Evolutionary conservation across 2,888 invertebrate species (phyloP).

Genomic region (Dendrolimus pini): DNA sequence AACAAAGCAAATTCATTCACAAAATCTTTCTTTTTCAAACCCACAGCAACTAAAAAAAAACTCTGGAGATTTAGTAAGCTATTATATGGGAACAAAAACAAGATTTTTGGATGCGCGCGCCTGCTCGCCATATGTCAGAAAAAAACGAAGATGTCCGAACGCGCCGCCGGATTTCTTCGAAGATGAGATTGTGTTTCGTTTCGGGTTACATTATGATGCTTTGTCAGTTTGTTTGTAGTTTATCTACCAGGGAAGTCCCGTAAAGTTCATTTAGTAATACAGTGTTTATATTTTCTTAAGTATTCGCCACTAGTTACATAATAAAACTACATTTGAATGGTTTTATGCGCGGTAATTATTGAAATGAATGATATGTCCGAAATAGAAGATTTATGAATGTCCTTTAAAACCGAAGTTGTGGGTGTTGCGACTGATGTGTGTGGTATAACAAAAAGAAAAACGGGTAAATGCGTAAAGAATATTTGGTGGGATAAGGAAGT

Average conservation of each 20-base stretch:
- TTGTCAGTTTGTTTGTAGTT: neutral
- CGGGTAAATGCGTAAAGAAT: too few species aligned
- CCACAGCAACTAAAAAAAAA: conserved; percentile 14
- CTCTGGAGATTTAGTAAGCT: conserved; percentile 10
- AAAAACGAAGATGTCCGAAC: conserved; percentile 30
- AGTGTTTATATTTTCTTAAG: too few species aligned
- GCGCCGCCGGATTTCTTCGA: conserved; percentile 33
- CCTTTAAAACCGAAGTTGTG: too few species aligned
- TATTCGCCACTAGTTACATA: too few species aligned
- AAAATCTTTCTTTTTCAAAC: conserved; percentile 16
- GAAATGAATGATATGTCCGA: too few species aligned
- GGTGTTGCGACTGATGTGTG: too few species aligned
- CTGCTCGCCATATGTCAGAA: conserved; percentile 58
- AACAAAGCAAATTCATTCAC: conserved; percentile 22
- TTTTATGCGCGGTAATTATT: too few species aligned
- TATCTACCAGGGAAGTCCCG: neutral
- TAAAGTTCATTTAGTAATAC: too few species aligned
- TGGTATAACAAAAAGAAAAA: too few species aligned
- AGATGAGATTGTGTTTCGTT: conserved; percentile 11
- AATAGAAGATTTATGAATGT: too few species aligned
- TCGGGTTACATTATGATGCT: neutral
- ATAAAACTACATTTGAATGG: too few species aligned
- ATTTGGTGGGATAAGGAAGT: too few species aligned
- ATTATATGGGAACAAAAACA: conserved; percentile 12
- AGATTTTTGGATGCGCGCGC: conserved; percentile 41